Base-by-base conservation (phyloP, 2,888 invertebrate genomes). In the Drosophila sordidula region DNA sequence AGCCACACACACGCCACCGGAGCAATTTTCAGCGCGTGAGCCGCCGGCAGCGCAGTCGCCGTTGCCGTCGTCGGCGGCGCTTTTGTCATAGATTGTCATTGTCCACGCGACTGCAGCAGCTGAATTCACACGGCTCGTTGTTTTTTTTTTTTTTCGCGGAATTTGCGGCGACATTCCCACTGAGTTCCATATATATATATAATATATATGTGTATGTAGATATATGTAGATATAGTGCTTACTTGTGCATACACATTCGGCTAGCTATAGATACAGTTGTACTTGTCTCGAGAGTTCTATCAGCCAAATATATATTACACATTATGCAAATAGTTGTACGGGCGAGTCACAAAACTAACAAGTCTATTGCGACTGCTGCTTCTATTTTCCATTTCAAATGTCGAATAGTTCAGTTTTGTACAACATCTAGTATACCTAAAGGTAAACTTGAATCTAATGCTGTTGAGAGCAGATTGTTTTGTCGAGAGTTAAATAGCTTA, bases 61-160 rank as follows among this genome's bases (percentile, higher is more conserved):
- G 56, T 29, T 36, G 51, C 9, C 45, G 39, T 4, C 9, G 63
- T 57, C 47, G 67, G 18, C 75, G 75, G 76, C 67, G 71, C 76
- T 71, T 85, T 80, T 80, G 78, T 80, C 81, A 85, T 70, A 83
- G 88, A 82, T 77, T 75, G 89, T 68, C 84, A 68, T 70, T 75
- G 79, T 73, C 78, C 89, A 83, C 84, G 83, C 83, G 89, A 88
- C 83, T 86, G 88, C 77, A 70, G 57, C 80, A 84, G 89, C 80
- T 84, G 89, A 84, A 54, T 88, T 84, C 89, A 84, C 83, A 84
- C 89, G 89, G 56, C 69, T 71, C 71, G 71, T 78, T 87, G 85
- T 75, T 78, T 87, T 56, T 80, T 55, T 65, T 55, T n/a, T 69
- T 68, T 70, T 83, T 61, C 76, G 65, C 61, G 80, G 87, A 89